phyloP scores from a whole-genome alignment of 2,888 invertebrate genomes.

The Sabatieria punctata region DNA sequence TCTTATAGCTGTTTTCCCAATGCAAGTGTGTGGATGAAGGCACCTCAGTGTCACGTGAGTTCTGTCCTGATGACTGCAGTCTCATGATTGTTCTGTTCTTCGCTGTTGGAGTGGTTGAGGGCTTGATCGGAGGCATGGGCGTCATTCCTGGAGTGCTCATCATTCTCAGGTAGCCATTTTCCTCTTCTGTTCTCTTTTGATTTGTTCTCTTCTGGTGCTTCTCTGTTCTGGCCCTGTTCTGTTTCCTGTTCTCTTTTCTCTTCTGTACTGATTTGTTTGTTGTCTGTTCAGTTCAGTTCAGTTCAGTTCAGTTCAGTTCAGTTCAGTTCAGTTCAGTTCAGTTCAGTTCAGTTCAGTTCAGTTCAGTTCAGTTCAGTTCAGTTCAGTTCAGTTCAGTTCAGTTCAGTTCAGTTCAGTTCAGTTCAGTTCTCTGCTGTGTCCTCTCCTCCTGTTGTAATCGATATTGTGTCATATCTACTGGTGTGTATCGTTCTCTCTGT shows the following conservation, averaged over 20 bases:
- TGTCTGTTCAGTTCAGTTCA: no score
- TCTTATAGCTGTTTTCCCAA: no score
- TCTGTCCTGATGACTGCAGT: neutral
- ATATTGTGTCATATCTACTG: no score
- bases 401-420: neutral
- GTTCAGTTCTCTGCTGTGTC: neutral
- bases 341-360: no score
- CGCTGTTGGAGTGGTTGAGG: slow-evolving; percentile 16
- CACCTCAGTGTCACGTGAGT: neutral
- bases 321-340: no score
- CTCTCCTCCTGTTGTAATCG: neutral
- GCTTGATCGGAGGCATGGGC: slow-evolving; percentile 26
- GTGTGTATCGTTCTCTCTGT: no score
- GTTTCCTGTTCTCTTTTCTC: neutral
- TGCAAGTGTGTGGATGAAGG: no score
- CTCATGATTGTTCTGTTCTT: neutral
- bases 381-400: slow-evolving; percentile 7
- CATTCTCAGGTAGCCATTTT: slow-evolving; percentile 23
- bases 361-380: no score
- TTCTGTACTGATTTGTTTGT: no score
- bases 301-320: no score
- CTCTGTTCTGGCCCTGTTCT: neutral
- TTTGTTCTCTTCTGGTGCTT: neutral
- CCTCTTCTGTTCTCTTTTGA: neutral
- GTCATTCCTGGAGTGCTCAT: slow-evolving; percentile 30